A percentile compares a stretch with the other conserved stretches of the same genome.
phyloP scores from a whole-genome alignment of 2,113 vertebrate species.

The Microcebus murinus region DNA sequence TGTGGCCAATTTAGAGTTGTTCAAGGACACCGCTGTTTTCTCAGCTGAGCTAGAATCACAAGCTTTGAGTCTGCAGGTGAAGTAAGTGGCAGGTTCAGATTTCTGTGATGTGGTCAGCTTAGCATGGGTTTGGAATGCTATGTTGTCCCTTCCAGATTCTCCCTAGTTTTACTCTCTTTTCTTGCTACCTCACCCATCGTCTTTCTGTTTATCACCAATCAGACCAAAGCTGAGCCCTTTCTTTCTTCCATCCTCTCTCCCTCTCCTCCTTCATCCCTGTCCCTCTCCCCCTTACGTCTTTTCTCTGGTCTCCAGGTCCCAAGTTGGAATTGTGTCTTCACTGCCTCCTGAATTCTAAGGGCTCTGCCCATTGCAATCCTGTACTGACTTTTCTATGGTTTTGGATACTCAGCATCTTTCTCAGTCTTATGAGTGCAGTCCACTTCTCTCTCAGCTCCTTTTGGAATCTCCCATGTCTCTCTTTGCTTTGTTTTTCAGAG shows the following conservation, averaged over 20 bases:
- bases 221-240: background rate
- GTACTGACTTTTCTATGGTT: background rate
- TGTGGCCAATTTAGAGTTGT: background rate
- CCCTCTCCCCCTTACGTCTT: background rate
- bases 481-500: conserved; percentile 14
- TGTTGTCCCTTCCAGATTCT: background rate
- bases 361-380: background rate
- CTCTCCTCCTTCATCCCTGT: background rate
- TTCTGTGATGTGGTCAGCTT: background rate
- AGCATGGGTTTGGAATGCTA: background rate
- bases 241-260: background rate
- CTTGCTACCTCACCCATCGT: background rate
- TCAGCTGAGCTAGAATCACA: background rate
- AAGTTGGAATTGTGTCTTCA: background rate
- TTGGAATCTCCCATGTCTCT: background rate
- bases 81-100: background rate
- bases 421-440: background rate
- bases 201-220: background rate
- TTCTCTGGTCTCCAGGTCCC: background rate
- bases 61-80: background rate
- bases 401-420: background rate
- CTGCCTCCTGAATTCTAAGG: background rate
- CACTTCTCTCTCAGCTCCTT: background rate
- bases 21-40: background rate
- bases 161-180: background rate